These are phyloP conservation scores for Poeciliopsis gracilis DNA, from an alignment of 2,797 vertebrate genomes.

Conservation along the genomic window DNA sequence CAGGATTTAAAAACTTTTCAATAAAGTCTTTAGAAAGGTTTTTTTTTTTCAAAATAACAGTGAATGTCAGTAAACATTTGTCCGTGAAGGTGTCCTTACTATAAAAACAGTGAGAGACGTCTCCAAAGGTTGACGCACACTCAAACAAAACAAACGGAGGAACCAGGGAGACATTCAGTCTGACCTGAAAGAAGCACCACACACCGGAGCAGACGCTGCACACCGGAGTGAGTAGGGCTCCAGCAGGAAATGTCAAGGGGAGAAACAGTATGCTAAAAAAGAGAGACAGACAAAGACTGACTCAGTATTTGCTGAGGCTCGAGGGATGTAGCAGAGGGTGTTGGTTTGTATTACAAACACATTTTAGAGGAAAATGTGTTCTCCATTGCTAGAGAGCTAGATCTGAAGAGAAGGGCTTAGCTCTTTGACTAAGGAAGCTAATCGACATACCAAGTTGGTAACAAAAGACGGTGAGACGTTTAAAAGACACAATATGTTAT, in stretches of 20 bases:
- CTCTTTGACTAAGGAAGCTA: neutral
- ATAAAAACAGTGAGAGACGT: neutral
- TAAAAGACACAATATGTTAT: neutral
- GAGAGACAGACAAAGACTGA: neutral
- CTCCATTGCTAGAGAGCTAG: neutral
- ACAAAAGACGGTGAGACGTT: neutral
- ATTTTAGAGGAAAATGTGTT: neutral
- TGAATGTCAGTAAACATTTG: neutral
- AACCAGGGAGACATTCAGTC: neutral
- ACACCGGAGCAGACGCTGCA: neutral
- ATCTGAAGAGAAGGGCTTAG: neutral
- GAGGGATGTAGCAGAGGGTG: neutral
- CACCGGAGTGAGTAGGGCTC: neutral
- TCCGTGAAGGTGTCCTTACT: neutral
- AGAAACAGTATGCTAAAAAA: neutral
- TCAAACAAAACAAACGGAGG: neutral
- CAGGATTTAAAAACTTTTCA: neutral
- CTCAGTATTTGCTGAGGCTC: neutral
- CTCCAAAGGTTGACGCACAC: neutral
- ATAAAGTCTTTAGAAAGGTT: neutral
- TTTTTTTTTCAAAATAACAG: neutral
- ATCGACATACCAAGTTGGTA: neutral
- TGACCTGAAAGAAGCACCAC: neutral
- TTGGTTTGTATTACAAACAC: neutral
- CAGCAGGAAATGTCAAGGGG: neutral